These are phyloP conservation scores for Tanytarsus gracilentus DNA, from an alignment of 2,888 invertebrate genomes.

Conservation along the genomic window DNA sequence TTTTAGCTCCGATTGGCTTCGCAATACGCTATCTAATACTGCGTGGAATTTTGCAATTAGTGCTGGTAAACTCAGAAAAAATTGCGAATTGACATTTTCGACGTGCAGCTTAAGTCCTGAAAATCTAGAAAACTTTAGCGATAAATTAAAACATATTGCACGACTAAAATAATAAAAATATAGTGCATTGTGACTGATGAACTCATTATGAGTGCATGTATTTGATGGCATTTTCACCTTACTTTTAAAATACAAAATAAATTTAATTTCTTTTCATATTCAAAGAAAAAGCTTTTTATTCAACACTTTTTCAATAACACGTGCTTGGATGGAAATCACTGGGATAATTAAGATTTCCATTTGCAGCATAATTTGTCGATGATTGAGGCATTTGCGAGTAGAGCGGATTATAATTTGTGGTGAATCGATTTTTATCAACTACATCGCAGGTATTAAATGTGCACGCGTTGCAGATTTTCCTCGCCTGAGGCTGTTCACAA, in stretches of 20 bases:
- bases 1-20: constrained; percentile 39
- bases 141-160: background rate
- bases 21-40: constrained; percentile 44
- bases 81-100: constrained; percentile 43
- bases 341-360: no score
- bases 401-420: constrained; percentile 14
- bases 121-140: constrained; percentile 16
- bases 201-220: background rate
- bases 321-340: no score
- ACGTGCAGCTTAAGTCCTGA: constrained; percentile 40
- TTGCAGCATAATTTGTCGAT: no score
- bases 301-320: no score
- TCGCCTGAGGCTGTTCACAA: no score
- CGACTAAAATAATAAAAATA: background rate
- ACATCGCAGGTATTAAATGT: no score
- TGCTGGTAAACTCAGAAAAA: constrained; percentile 41
- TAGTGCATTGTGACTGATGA: background rate
- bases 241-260: no score
- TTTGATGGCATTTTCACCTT: background rate
- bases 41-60: constrained; percentile 48
- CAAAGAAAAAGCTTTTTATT: no score
- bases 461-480: no score
- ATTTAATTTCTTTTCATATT: no score
- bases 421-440: background rate
- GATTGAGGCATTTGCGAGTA: no score